phyloP scores from a whole-genome alignment of 2,888 invertebrate genomes.

The Coleophora deauratella region DNA sequence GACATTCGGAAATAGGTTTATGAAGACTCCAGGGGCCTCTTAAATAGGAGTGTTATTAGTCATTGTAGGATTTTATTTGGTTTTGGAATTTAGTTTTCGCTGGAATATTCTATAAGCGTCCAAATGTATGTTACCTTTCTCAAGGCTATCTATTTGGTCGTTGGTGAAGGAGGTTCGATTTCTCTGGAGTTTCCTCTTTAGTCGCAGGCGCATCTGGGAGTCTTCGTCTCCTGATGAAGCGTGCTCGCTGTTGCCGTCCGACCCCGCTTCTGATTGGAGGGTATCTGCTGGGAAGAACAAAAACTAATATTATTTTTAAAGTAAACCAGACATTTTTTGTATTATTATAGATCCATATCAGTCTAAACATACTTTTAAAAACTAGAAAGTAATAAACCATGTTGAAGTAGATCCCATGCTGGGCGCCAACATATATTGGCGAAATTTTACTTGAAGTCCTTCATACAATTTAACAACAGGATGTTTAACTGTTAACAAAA shows the following conservation, averaged over 20 bases:
- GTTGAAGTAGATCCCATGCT: slow-evolving; percentile 2
- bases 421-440: slow-evolving; percentile 8
- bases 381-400: no score
- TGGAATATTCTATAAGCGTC: no score
- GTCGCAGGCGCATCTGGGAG: slow-evolving; percentile 91
- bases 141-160: slow-evolving; percentile 98
- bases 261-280: slow-evolving; percentile 77
- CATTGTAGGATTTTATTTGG: no score
- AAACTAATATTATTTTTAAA: not conserved
- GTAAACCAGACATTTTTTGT: no score
- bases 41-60: slow-evolving; percentile 12
- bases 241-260: slow-evolving; percentile 93
- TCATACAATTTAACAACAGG: slow-evolving; percentile 1
- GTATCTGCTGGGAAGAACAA: slow-evolving; percentile 55
- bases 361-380: no score
- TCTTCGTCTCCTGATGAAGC: slow-evolving; percentile 93
- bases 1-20: slow-evolving; percentile 67
- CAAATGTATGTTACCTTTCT: slow-evolving; percentile 85
- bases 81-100: no score
- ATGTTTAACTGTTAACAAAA: slow-evolving; percentile 26
- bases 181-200: slow-evolving; percentile 97
- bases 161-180: slow-evolving; percentile 99
- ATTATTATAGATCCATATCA: no score
- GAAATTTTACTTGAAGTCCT: no score
- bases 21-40: slow-evolving; percentile 55